These are phyloP conservation scores for Eulemur rufifrons DNA, from an alignment of 2,113 vertebrate species.

Conservation along the genomic window DNA sequence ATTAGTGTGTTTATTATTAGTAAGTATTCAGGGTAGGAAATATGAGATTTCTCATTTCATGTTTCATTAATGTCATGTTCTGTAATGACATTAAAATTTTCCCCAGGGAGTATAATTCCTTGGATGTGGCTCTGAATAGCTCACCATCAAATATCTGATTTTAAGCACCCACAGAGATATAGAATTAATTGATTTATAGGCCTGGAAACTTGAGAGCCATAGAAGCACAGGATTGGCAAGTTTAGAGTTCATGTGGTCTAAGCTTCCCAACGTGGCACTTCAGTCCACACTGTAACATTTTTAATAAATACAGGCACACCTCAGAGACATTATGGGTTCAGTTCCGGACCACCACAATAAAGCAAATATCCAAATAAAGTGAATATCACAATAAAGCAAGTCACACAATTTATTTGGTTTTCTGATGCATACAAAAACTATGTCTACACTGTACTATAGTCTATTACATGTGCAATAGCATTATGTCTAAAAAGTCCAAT, in stretches of 20 bases:
- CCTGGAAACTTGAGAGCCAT: background rate
- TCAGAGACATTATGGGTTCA: background rate
- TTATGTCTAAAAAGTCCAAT: background rate
- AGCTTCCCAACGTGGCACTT: background rate
- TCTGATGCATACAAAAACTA: background rate
- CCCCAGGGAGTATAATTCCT: background rate
- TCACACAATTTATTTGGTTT: background rate
- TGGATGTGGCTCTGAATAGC: background rate
- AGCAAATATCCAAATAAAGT: background rate
- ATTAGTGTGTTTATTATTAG: background rate
- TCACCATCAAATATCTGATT: background rate
- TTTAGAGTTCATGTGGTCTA: background rate
- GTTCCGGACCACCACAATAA: background rate
- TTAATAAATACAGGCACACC: background rate
- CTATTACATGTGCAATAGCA: background rate
- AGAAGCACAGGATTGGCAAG: background rate
- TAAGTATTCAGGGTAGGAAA: background rate
- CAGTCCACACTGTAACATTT: background rate
- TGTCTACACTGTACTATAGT: background rate
- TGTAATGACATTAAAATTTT: background rate
- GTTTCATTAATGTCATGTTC: background rate
- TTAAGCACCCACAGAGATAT: background rate
- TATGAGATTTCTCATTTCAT: background rate
- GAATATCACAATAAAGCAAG: background rate
- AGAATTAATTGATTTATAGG: background rate